phyloP scores from a whole-genome alignment of 1,140 invertebrate species.

The Globodera rostochiensis region DNA sequence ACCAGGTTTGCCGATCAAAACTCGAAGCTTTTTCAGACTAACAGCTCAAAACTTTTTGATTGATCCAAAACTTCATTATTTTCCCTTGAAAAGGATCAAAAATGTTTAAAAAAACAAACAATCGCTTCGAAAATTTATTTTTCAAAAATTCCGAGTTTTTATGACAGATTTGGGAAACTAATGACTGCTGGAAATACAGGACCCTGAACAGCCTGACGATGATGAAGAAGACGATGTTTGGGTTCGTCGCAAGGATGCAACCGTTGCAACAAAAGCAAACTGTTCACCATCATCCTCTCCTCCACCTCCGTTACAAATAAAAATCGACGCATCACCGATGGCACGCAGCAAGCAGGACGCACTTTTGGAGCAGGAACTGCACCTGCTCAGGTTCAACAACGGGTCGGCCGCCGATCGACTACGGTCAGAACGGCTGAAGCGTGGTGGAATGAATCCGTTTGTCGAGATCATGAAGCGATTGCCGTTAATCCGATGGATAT shows the following conservation, averaged over 20 bases:
- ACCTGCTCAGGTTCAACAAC: slow-evolving; percentile 11
- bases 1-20: no score
- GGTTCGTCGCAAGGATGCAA: slow-evolving; percentile 12
- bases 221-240: slow-evolving; percentile 22
- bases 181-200: background rate
- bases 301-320: background rate
- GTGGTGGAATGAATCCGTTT: background rate
- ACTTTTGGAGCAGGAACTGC: slow-evolving; percentile 13
- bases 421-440: slow-evolving; percentile 6
- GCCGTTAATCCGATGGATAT: slow-evolving; percentile 37
- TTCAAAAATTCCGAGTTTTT: no score
- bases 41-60: no score
- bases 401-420: background rate
- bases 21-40: no score
- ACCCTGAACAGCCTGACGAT: slow-evolving; percentile 1
- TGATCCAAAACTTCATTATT: no score
- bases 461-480: slow-evolving; percentile 28
- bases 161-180: no score
- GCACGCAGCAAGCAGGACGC: background rate
- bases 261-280: background rate
- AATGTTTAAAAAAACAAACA: no score
- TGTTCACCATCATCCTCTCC: background rate
- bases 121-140: no score
- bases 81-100: no score
- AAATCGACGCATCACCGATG: background rate